Evolutionary conservation across 1,140 invertebrate genomes (phyloP), one percentile per base, ranked within the genome.

Genomic region (Macrocentrus cingulum): DNA sequence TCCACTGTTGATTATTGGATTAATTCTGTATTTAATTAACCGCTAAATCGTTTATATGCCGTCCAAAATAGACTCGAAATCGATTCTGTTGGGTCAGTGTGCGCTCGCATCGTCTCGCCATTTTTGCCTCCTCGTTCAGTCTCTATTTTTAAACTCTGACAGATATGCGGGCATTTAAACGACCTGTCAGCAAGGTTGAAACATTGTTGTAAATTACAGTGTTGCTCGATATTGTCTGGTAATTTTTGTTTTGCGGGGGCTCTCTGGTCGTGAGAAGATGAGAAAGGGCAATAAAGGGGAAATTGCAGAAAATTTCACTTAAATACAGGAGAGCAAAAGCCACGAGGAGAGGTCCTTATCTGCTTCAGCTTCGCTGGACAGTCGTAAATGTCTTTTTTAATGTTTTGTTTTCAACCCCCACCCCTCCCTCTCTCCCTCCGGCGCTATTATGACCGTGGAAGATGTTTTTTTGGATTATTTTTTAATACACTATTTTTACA

Each of bases 21-120:
- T 56, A 58, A 56, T 60, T 16, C 58, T 60, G 22, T 69, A 68
- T 70, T 69, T 70, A 70, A 67, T 68, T 67, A 68, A 66, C 51
- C 54, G 57, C 41, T 54, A 57, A 61, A 66, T 56, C 50, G 51
- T 57, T 61, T 37, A 56, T 18, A 19, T 50, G 41, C n/a, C 55
- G 19, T 9, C 32, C 34, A 51, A 36, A n/a, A 46, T 15, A 25
- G 13, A 39, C 36, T 29, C 18, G 44, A 32, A 44, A 32, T 46
- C 25, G 29, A 19, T 46, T 15, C 22, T 37, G 18, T 8, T 20
- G 23, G 22, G 32, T 25, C 11, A 23, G 34, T 48, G 44, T 49
- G 25, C 29, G 25, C 29, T n/a, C 20, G 9, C n/a, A 8, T 15
- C 1, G 16, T 34, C 44, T 46, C 45, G 48, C 54, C 44, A 44